phyloP scores from a whole-genome alignment of 2,113 vertebrate genomes.

The Psilopsiagon aymara region DNA sequence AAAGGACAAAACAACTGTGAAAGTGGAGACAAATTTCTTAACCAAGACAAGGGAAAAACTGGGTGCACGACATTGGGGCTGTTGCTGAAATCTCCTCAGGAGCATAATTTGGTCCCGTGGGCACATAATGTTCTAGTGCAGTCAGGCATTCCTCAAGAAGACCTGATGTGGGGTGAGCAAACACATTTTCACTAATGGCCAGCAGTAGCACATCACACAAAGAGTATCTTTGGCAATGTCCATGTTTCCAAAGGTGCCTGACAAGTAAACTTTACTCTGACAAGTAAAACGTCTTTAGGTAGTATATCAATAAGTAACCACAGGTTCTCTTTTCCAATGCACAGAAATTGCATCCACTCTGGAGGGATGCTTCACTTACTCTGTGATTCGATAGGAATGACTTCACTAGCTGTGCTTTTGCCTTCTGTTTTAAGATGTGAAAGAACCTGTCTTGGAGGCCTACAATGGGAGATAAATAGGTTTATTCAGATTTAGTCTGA shows the following conservation, averaged over 20 bases:
- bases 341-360: not conserved
- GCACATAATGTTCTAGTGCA: not conserved
- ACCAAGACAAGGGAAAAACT: not conserved
- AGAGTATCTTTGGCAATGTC: not conserved
- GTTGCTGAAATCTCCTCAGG: not conserved
- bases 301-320: not conserved
- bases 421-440: not conserved
- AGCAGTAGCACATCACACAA: not conserved
- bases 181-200: not conserved
- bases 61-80: fast-evolving
- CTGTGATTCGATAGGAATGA: not conserved
- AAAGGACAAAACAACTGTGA: not conserved
- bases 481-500: not conserved
- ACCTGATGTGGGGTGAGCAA: not conserved
- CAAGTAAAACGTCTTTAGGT: not conserved
- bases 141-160: not conserved
- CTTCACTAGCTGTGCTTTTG: not conserved
- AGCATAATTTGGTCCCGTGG: not conserved
- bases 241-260: not conserved
- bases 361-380: not conserved
- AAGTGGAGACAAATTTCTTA: not conserved
- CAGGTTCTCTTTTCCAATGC: not conserved
- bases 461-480: not conserved
- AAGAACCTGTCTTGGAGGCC: not conserved
- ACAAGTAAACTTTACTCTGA: not conserved